Base-by-base conservation (phyloP, 2,113 vertebrate genomes). In the Catagonus wagneri region DNA sequence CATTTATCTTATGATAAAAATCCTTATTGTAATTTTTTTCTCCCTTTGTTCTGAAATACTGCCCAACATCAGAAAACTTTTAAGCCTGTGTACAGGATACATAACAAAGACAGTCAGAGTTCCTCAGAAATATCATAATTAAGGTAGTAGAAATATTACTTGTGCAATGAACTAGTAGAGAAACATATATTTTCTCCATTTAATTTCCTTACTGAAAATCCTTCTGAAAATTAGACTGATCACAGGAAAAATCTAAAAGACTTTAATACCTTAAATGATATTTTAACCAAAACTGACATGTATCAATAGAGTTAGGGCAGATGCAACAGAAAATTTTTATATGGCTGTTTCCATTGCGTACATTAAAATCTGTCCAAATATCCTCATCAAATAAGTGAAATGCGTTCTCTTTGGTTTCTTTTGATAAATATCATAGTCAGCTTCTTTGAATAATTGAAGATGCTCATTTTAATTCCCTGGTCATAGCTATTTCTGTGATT, bases 341-440 rank as follows among this genome's bases (percentile, higher is more conserved):
- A 20, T 36, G 16, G 1, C 29, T 72, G 19, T 72, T 6, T 12
- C 6, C 22, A 54, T 39, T 68, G 4, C 87, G 34, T 50, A 54
- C 7, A 50, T 81, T 88, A 81, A 84, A 80, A 93, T 94, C 34
- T 83, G 34, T 95, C 32, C 12, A 94, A 92, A 78, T 61, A 44
- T 86, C 8, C 1, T 72, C 56, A 83, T 72, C 25, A 52, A 72
- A 52, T 93, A 86, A 90, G 8, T 68, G 22, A 83, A 96, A 60
- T 66, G 20, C 0, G 91, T 66, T 89, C 13, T 34, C 2, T 56
- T 68, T 89, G 14, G 16, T 60, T 96, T 91, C n/a, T 75, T 91
- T 93, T 83, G 60, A 76, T 92, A 90, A 88, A 86, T 81, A 93
- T 63, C 76, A 63, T 8, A 19, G 39, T 93, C 61, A 50, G 34